phyloP scores from a whole-genome alignment of 2,797 vertebrate genomes.

The Sebastes hubbsi region DNA sequence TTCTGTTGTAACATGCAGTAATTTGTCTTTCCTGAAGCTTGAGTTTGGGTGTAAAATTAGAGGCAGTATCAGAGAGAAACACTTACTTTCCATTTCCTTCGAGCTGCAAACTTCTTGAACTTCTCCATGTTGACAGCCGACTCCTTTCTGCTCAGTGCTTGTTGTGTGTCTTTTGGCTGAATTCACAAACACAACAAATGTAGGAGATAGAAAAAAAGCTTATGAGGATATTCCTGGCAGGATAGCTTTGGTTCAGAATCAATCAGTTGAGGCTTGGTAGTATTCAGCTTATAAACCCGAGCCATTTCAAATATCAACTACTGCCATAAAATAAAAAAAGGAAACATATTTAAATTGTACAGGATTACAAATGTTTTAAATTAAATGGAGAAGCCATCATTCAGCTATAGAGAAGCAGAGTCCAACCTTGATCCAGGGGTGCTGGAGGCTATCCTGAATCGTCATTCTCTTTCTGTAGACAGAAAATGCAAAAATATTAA shows the following conservation, averaged over 20 bases:
- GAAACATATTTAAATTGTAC: neutral
- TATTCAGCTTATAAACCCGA: neutral
- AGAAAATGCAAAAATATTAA: neutral
- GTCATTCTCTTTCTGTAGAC: slow-evolving; percentile 94
- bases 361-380: neutral
- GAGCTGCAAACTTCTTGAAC: slow-evolving; percentile 97
- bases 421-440: slow-evolving; percentile 98
- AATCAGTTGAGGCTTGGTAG: neutral
- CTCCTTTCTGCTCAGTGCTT: slow-evolving; percentile 95
- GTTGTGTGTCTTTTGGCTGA: slow-evolving; percentile 96
- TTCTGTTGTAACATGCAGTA: neutral
- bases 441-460: slow-evolving; percentile 94
- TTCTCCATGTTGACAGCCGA: slow-evolving; percentile 99
- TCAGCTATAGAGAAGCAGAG: neutral
- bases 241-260: neutral
- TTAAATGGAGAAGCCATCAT: neutral
- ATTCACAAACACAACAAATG: slow-evolving; percentile 47
- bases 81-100: slow-evolving; percentile 97
- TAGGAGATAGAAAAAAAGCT: neutral
- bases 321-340: neutral
- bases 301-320: neutral
- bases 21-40: neutral
- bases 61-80: neutral
- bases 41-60: neutral
- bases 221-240: neutral